phyloP scores from a whole-genome alignment of 2,888 invertebrate genomes.

The Galerucella pusilla region DNA sequence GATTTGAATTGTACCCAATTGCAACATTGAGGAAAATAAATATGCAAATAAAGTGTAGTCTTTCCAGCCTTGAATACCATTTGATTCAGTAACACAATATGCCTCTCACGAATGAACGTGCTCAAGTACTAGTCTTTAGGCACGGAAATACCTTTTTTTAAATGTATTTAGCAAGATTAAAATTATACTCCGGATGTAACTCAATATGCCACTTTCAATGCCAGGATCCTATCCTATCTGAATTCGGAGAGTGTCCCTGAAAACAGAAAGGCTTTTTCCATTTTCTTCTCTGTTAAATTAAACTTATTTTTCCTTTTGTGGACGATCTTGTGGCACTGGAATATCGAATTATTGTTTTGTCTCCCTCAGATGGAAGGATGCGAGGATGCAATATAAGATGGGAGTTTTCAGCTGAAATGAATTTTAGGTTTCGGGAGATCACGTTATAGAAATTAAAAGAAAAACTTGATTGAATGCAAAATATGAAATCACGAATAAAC shows the following conservation, averaged over 20 bases:
- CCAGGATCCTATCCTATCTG: constrained; percentile 35
- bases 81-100: constrained; percentile 51
- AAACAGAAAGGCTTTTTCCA: constrained; percentile 22
- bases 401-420: not conserved
- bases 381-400: constrained; percentile 5
- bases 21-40: constrained; percentile 24
- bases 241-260: constrained; percentile 29
- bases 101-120: constrained; percentile 54
- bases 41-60: constrained; percentile 33
- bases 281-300: constrained; percentile 21
- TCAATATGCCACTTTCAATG: constrained; percentile 40
- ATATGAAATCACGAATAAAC: too few species aligned
- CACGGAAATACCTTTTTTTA: constrained; percentile 57
- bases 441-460: not conserved
- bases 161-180: constrained; percentile 49
- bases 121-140: constrained; percentile 54
- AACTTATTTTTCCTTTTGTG: constrained; percentile 19
- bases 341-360: constrained; percentile 16
- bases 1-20: constrained; percentile 14
- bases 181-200: constrained; percentile 49
- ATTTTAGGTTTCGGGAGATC: not conserved
- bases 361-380: constrained; percentile 4
- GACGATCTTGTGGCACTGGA: not conserved
- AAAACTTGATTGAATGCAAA: too few species aligned
- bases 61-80: constrained; percentile 34